Percentiles rank a stretch among this genome's conserved stretches.
These are phyloP conservation scores for Nymphalis c-album DNA, from an alignment of 2,888 invertebrate species.

Conservation along the genomic window DNA sequence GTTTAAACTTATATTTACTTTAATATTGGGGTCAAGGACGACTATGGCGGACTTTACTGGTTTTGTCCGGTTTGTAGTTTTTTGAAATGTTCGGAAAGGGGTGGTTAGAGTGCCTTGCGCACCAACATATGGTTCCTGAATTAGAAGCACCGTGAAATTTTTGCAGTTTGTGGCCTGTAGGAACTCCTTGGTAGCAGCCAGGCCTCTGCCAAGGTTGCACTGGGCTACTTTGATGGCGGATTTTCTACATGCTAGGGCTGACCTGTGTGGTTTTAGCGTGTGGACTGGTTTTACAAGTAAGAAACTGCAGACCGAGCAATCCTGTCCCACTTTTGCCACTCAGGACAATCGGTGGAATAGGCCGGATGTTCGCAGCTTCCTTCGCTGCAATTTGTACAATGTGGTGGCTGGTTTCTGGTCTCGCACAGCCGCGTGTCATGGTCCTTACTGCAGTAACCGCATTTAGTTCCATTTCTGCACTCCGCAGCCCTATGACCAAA, in stretches of 20 bases:
- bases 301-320: neutral
- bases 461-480: neutral
- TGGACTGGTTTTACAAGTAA: neutral
- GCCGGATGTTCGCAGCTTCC: neutral
- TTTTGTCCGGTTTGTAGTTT: neutral
- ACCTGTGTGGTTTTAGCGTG: too few relatives aligned
- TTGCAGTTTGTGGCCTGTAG: neutral
- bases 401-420: too few relatives aligned
- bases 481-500: neutral
- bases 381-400: neutral
- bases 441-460: neutral
- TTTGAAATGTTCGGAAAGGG: neutral
- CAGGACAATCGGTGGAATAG: neutral
- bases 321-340: conserved; percentile 9
- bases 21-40: neutral
- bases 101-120: neutral
- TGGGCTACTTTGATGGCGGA: neutral
- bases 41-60: conserved; percentile 2
- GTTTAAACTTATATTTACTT: neutral
- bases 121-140: conserved; percentile 14
- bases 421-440: neutral
- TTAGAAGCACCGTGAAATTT: neutral
- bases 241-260: too few relatives aligned
- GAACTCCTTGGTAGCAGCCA: neutral
- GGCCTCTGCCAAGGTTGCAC: neutral